These are phyloP conservation scores for Leptopilina syphax DNA, from an alignment of 2,888 invertebrate genomes.

Conservation along the genomic window DNA sequence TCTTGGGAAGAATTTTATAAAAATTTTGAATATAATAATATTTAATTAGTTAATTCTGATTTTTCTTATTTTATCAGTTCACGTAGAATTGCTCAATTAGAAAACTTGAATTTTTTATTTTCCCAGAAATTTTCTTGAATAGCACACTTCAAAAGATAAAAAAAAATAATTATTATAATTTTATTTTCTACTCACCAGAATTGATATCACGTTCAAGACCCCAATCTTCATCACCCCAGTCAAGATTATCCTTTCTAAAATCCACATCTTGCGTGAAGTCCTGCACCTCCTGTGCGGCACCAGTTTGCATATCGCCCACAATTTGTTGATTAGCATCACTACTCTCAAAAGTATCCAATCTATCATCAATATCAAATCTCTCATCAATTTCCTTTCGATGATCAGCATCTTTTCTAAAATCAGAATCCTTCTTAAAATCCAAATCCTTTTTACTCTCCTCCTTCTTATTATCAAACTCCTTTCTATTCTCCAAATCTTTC, in stretches of 20 bases:
- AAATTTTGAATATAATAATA: too few relatives aligned
- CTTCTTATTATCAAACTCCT: constrained; percentile 58
- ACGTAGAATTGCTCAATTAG: too few relatives aligned
- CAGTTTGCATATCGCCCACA: constrained; percentile 41
- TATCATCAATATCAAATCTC: constrained; percentile 42
- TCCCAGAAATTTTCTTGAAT: too few relatives aligned
- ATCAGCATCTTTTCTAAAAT: constrained; percentile 40
- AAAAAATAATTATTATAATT: too few relatives aligned
- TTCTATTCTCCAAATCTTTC: constrained; percentile 49
- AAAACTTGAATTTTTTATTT: too few relatives aligned
- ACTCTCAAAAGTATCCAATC: constrained; percentile 57
- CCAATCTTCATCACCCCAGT: constrained; percentile 62
- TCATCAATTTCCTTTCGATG: constrained; percentile 58
- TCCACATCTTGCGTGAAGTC: neutral
- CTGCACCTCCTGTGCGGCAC: neutral
- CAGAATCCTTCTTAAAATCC: constrained; percentile 36
- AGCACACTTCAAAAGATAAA: too few relatives aligned
- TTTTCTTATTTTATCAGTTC: too few relatives aligned
- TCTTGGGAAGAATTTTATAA: too few relatives aligned
- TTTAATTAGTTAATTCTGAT: too few relatives aligned
- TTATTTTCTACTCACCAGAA: neutral
- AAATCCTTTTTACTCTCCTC: constrained; percentile 44
- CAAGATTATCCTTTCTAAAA: constrained; percentile 24
- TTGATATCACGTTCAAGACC: constrained; percentile 46
- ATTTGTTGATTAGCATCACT: constrained; percentile 36